phyloP scores from a whole-genome alignment of 2,797 vertebrate species.

The Malacoctenus gilli region DNA sequence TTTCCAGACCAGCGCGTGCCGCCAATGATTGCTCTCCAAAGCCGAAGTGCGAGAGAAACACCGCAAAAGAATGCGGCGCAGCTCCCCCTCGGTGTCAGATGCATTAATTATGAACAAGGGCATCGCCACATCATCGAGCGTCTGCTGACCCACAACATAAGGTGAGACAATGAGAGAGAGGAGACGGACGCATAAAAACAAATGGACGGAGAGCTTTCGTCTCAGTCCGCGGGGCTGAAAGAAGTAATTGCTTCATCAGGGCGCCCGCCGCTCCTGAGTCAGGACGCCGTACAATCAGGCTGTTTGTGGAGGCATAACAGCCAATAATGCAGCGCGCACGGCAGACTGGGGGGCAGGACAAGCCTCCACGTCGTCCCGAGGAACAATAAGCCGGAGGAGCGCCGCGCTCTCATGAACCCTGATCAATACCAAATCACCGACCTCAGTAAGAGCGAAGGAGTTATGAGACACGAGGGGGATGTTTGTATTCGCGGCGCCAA shows the following conservation, averaged over 20 bases:
- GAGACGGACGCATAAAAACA: slow-evolving; percentile 48
- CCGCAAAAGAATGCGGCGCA: slow-evolving; percentile 10
- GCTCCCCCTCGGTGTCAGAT: slow-evolving; percentile 36
- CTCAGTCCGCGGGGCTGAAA: slow-evolving; percentile 62
- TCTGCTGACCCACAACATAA: slow-evolving; percentile 65
- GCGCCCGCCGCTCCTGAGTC: slow-evolving; percentile 64
- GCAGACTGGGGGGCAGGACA: slow-evolving; percentile 68
- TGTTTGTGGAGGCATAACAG: slow-evolving; percentile 60
- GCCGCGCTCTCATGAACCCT: slow-evolving; percentile 72
- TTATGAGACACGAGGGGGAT: slow-evolving; percentile 76
- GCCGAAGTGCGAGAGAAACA: slow-evolving; percentile 19
- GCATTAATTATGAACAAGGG: slow-evolving; percentile 59
- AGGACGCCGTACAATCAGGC: slow-evolving; percentile 68
- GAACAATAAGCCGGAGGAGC: slow-evolving; percentile 77
- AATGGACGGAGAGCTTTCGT: slow-evolving; percentile 59
- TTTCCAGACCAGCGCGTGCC: slow-evolving; percentile 14
- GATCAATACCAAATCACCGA: slow-evolving; percentile 84
- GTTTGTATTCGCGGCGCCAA: slow-evolving; percentile 75
- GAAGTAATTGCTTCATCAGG: slow-evolving; percentile 79
- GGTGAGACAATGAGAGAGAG: slow-evolving; percentile 42
- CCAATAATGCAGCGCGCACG: slow-evolving; percentile 66
- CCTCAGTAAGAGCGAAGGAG: slow-evolving; percentile 72
- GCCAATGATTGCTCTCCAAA: slow-evolving; percentile 25
- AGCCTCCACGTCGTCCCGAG: slow-evolving; percentile 51
- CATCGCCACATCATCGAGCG: slow-evolving; percentile 47